phyloP scores from a whole-genome alignment of 2,888 invertebrate genomes.

The Scrobipalpa costella region DNA sequence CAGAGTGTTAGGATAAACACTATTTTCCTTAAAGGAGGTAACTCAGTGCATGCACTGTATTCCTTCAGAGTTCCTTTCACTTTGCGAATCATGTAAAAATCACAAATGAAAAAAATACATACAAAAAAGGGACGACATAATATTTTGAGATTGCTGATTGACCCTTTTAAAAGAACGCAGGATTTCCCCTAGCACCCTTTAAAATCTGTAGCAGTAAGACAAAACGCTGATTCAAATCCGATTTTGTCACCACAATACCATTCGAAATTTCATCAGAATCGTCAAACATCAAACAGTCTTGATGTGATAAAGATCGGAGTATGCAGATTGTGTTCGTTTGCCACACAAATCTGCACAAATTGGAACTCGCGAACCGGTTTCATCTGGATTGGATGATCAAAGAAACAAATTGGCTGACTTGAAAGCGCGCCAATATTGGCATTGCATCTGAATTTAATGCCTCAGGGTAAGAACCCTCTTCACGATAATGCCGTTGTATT shows the following conservation, averaged over 20 bases:
- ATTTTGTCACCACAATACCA: not conserved
- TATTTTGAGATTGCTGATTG: no score
- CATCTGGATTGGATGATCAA: slow-evolving; percentile 23
- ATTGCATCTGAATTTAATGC: slow-evolving; percentile 18
- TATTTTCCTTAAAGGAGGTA: no score
- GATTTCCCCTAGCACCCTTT: no score
- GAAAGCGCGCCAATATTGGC: slow-evolving; percentile 19
- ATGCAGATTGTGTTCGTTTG: slow-evolving; percentile 1
- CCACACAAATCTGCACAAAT: slow-evolving; percentile 6
- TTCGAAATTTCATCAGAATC: not conserved
- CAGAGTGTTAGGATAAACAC: no score
- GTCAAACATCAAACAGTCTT: not conserved
- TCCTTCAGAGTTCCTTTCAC: no score
- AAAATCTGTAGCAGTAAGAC: no score
- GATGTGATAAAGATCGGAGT: slow-evolving; percentile 6
- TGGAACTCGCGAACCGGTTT: slow-evolving; percentile 18
- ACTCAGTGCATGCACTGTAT: no score
- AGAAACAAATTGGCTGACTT: slow-evolving; percentile 20
- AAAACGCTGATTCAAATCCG: not conserved
- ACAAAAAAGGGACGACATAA: no score
- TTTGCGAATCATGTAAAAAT: no score
- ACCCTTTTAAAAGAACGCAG: no score
- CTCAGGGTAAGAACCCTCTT: not conserved
- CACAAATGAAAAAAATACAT: no score
- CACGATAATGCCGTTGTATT: slow-evolving; percentile 5